phyloP scores from a whole-genome alignment of 2,113 vertebrate species.

The Daubentonia madagascariensis region DNA sequence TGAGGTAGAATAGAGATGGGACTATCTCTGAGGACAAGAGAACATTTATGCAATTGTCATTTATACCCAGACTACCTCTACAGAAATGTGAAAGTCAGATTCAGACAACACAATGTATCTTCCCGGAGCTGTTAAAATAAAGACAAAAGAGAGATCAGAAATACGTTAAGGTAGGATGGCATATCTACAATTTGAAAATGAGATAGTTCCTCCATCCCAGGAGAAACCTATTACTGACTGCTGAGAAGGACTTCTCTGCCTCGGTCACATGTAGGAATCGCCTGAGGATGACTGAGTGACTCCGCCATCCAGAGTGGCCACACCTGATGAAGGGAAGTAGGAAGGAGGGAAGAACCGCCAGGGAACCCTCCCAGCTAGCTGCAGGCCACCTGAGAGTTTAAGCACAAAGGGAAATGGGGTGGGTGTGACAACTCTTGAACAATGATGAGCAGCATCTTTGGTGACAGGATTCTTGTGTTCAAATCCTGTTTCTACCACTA shows the following conservation, averaged over 20 bases:
- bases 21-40: not conserved
- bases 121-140: not conserved
- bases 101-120: not conserved
- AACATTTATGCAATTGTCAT: not conserved
- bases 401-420: too few species aligned
- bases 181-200: not conserved
- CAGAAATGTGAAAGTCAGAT: not conserved
- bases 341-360: not conserved
- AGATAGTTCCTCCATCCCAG: not conserved
- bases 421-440: too few species aligned
- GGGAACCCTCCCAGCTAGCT: not conserved
- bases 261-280: not conserved
- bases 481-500: not conserved
- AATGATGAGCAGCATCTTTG: not conserved
- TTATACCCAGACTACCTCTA: too few species aligned
- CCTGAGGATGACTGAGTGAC: not conserved
- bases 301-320: too few species aligned
- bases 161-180: not conserved
- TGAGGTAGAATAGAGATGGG: accelerated
- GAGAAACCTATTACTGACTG: not conserved
- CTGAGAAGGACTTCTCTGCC: not conserved
- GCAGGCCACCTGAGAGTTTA: not conserved
- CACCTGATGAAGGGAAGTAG: not conserved
- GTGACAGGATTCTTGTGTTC: not conserved
- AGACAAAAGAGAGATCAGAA: not conserved